Evolutionary conservation across 2,888 invertebrate species (phyloP), one percentile per base, ranked within the genome.

Genomic region (Elysia crispata): DNA sequence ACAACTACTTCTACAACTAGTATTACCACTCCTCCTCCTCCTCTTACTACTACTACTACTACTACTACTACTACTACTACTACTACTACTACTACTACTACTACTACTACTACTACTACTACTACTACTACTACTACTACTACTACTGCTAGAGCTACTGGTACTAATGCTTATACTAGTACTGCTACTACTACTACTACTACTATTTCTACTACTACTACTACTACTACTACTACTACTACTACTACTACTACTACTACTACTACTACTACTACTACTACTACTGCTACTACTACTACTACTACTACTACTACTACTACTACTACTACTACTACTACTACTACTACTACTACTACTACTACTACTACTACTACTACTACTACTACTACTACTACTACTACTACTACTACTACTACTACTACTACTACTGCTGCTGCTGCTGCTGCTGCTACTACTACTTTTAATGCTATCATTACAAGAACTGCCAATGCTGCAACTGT

Each of bases 351-450:
- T 70, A 33, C 20, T 70, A 49, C 20, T 70, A 70, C 20, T 70
- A 70, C 20, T 70, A 70, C 20, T 70, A 70, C 20, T 70, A 70
- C 20, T 70, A 70, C 23, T 70, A 70, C 20, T 70, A 70, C 20
- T 70, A 67, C 23, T 67, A 67, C 23, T 67, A 67, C 23, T 67
- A 67, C 23, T 67, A 67, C 18, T 67, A 69, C 28, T 69, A 69
- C 15, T 70, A 70, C 41, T 70, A 41, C 11, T 41, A 41, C 41
- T 41, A 41, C 11, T 41, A 41, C 41, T 41, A 41, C 41, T 41
- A 6, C 23, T 31, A 13, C 70, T 70, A 41, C 20, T 18, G 5
- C 25, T 31, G n/a, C 49, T 70, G 13, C 49, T 70, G 13, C 13
- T 60, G 15, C 3, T 60, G 15, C 15, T 13, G 3, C 25, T 3